A percentile compares a stretch with the other conserved stretches of the same genome.
Conservation (phyloP, 2,113 vertebrate genomes). For the Gila orcuttii region DNA sequence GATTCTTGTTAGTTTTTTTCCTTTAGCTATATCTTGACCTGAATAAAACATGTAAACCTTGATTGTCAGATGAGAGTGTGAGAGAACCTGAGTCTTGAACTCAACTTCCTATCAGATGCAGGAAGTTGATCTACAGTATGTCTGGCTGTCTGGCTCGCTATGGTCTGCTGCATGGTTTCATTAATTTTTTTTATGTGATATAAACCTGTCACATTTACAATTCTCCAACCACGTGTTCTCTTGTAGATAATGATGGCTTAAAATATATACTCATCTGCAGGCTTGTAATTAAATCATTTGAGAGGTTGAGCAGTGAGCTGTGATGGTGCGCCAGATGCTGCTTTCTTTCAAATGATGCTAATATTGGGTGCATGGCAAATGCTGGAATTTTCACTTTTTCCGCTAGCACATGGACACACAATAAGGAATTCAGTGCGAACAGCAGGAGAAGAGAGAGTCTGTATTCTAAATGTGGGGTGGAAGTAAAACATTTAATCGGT, state of each 20-base stretch:
- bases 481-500: conserved; percentile 65
- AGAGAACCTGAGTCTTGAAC: conserved; percentile 43
- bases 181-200: conserved; percentile 31
- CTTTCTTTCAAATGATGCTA: conserved; percentile 72
- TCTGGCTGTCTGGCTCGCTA: conserved; percentile 31
- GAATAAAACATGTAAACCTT: conserved; percentile 40
- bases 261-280: conserved; percentile 70
- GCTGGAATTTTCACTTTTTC: conserved; percentile 52
- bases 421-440: conserved; percentile 55
- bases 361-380: conserved; percentile 64
- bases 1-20: conserved; percentile 27
- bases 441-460: conserved; percentile 47
- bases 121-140: conserved; percentile 25
- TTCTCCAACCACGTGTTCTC: conserved; percentile 61
- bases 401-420: conserved; percentile 51
- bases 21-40: conserved; percentile 29
- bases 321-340: conserved; percentile 71
- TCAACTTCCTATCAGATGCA: conserved; percentile 58
- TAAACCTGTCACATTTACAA: conserved; percentile 49
- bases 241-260: conserved; percentile 71
- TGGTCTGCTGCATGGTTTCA: conserved; percentile 33
- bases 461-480: conserved; percentile 56
- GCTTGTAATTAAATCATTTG: conserved; percentile 75
- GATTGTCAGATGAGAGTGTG: conserved; percentile 4
- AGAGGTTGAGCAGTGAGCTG: conserved; percentile 68